A percentile compares a stretch with the other conserved stretches of the same genome.
Evolutionary conservation across 2,113 vertebrate genomes (phyloP).

Genomic region (Pollimyrus isidori): DNA sequence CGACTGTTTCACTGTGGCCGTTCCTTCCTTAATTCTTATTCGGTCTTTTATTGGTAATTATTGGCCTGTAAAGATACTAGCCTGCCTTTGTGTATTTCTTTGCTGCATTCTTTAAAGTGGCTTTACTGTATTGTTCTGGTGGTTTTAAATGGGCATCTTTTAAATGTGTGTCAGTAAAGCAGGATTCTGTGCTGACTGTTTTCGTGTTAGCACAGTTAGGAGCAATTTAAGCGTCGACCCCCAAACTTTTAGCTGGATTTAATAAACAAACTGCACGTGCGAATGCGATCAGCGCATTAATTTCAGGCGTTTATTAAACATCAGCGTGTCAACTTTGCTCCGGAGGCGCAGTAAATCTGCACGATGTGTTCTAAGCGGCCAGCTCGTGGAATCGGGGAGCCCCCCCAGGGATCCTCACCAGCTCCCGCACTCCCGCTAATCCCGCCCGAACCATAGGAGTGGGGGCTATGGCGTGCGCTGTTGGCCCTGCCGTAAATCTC

Average conservation of each 20-base stretch:
- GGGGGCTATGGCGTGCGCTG: slow-evolving; percentile 19
- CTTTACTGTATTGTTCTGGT: slow-evolving; percentile 15
- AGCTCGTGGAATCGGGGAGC: slow-evolving; percentile 6
- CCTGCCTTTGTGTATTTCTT: slow-evolving; percentile 28
- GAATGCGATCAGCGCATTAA: background rate
- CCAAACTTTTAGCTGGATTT: background rate
- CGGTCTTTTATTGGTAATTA: background rate
- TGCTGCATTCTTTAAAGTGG: slow-evolving; percentile 17
- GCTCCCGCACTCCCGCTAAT: background rate
- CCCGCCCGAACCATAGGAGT: slow-evolving; percentile 7
- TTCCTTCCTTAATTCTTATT: background rate
- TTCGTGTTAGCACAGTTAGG: background rate
- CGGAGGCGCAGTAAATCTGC: slow-evolving; percentile 20
- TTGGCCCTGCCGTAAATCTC: slow-evolving; percentile 28
- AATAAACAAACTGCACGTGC: background rate
- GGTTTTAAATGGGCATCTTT: slow-evolving; percentile 20
- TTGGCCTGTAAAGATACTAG: slow-evolving; percentile 19
- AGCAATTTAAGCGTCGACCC: background rate
- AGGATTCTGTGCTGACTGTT: background rate
- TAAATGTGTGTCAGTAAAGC: slow-evolving; percentile 5
- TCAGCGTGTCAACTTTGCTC: background rate
- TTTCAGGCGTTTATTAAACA: background rate
- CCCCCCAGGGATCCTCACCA: background rate
- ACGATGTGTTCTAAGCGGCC: background rate
- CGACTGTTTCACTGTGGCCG: slow-evolving; percentile 36